Percentiles rank a stretch among this genome's conserved stretches.
phyloP scores from a whole-genome alignment of 2,113 vertebrate species.

The Chunga burmeisteri region DNA sequence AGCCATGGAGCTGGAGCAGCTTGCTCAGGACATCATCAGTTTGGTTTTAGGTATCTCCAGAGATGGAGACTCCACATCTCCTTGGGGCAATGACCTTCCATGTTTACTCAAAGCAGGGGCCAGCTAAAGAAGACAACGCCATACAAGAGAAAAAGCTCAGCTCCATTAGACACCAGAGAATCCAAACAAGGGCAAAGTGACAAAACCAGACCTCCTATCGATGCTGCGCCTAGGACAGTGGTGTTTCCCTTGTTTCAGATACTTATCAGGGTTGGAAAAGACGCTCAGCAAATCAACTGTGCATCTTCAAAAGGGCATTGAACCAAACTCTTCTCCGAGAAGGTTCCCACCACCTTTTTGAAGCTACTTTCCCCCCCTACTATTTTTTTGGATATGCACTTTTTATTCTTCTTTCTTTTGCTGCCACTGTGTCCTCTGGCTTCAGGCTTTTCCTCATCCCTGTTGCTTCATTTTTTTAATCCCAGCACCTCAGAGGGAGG shows the following conservation, averaged over 20 bases:
- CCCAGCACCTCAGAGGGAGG: slow-evolving; percentile 11
- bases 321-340: not conserved
- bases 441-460: not conserved
- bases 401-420: not conserved
- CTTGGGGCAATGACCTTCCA: not conserved
- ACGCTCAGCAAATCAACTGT: fast-evolving
- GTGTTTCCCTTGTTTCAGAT: not conserved
- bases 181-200: not conserved
- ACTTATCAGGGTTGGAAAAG: not conserved
- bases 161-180: not conserved
- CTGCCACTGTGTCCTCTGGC: not conserved
- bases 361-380: not conserved
- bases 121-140: not conserved
- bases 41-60: not conserved
- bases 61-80: not conserved
- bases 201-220: fast-evolving
- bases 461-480: slow-evolving; percentile 18
- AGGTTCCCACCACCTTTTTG: not conserved
- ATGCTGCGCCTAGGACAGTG: fast-evolving
- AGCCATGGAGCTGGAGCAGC: not conserved
- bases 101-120: not conserved
- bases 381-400: not conserved
- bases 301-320: not conserved
- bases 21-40: not conserved
- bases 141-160: not conserved